These are phyloP conservation scores for Sinopyrophorus schimmeli DNA, from an alignment of 2,888 invertebrate species.

Conservation along the genomic window DNA sequence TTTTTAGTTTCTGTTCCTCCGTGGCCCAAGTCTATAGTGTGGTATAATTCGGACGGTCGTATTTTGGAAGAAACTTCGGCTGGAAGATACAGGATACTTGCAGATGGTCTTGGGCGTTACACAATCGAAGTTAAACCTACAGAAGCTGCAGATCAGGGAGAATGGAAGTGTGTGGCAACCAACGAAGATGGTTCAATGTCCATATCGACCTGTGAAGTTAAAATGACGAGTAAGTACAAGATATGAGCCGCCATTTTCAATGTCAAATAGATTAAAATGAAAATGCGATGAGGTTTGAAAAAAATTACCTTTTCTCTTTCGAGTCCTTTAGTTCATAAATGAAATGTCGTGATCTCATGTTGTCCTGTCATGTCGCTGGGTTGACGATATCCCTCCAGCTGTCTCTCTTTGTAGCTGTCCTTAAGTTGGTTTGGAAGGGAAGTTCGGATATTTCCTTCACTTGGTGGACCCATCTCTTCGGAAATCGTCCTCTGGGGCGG, in stretches of 20 bases:
- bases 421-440: background rate
- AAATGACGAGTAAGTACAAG: constrained; percentile 76
- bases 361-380: background rate
- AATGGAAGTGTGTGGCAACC: constrained; percentile 87
- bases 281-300: too few relatives aligned
- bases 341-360: background rate
- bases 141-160: constrained; percentile 82
- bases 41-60: constrained; percentile 85
- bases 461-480: background rate
- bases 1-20: constrained; percentile 66
- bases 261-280: too few relatives aligned
- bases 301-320: background rate
- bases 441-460: too few relatives aligned
- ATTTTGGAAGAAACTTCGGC: constrained; percentile 63
- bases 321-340: background rate
- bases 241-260: background rate
- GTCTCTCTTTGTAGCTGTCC: background rate
- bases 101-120: constrained; percentile 83
- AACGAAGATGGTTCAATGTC: constrained; percentile 75
- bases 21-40: constrained; percentile 79
- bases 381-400: background rate
- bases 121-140: constrained; percentile 74
- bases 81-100: constrained; percentile 70
- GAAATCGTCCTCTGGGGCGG: background rate
- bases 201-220: constrained; percentile 72